Evolutionary conservation across 2,888 invertebrate species (phyloP), one percentile per base, ranked within the genome.

Genomic region (Papilio gigon): DNA sequence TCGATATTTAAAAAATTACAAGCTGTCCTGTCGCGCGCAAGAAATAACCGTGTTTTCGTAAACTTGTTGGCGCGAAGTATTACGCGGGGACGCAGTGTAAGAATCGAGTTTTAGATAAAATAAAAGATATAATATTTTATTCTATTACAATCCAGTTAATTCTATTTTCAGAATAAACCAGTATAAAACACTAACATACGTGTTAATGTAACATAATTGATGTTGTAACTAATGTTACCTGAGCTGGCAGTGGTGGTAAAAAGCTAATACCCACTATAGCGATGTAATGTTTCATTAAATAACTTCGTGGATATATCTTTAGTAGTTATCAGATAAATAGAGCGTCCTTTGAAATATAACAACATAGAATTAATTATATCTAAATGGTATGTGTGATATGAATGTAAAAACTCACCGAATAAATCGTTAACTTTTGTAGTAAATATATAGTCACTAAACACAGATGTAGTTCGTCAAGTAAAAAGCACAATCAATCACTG

Each of bases 401-500:
- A 4, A 0, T 20, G 35, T 33, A 25, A 47, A 47, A 35, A 67
- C 61, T 67, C 35, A 68, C 63, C 68, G 25, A 37, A 8, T 30
- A 60, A 12, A 14, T 47, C 25, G 50, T 22, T 65, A 47, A 20
- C 33, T 59, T n/a, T 58, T n/a, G 22, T 27, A 61, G 25, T 11
- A 25, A 27, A 50, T 27, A 22, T 35, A n/a, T n/a, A 20, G 11
- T 40, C 67, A 69, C 63, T 65, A 66, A 75, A 78, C 59, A 68
- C 80, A 78, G 75, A 75, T 67, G 63, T 71, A 70, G 75, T 84
- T 78, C 80, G 71, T 70, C 73, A 78, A 74, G 72, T 70, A 73
- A 78, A 40, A 79, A 73, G 73, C 83, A 83, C 81, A 72, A 75
- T 81, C 71, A 80, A 83, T 83, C 82, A 86, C 89, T 84, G 77